Evolutionary conservation across 2,888 invertebrate species (phyloP), one percentile per base, ranked within the genome.

Genomic region (Spilosoma lubricipeda): DNA sequence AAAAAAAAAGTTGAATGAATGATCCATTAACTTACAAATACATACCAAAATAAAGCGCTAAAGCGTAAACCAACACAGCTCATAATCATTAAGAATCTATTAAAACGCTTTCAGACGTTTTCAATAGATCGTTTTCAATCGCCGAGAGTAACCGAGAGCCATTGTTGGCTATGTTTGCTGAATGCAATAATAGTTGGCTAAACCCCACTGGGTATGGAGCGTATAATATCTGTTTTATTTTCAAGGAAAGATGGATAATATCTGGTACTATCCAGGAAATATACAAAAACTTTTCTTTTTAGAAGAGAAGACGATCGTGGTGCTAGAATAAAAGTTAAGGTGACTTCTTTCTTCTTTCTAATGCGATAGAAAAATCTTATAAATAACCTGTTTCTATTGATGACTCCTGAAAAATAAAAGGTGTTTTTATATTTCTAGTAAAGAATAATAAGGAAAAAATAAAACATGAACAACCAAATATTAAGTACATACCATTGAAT

Each of bases 11-110:
- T 9, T 68, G 30, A 68, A 27, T 30, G 30, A 20, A 48, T n/a
- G 52, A 52, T 23, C 4, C 15, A 1, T 20, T 1, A 33, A 33
- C 33, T 3, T 33, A 33, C 3, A 33, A 33, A 33, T 33, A 33
- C 1, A 33, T 33, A 52, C 9, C n/a, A n/a, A n/a, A 39, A 39
- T n/a, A 39, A 33, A 42, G 42, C 45, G 30, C 30, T 63, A 39
- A 48, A 33, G 27, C 7, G 42, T 48, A n/a, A 13, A 70, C 48
- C 33, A 23, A 30, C 71, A 52, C 69, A 69, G 39, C 69, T 70
- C 67, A 80, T 74, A 78, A 82, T 83, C 86, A 81, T 85, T 83
- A 86, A 33, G 68, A 85, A 82, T 78, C 85, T 86, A 85, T 85
- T 85, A 84, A 79, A 81, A 74, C 48, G 73, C 76, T 80, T 80